Evolutionary conservation across 1,140 invertebrate species (phyloP).

Genomic region (Capitella teleta): DNA sequence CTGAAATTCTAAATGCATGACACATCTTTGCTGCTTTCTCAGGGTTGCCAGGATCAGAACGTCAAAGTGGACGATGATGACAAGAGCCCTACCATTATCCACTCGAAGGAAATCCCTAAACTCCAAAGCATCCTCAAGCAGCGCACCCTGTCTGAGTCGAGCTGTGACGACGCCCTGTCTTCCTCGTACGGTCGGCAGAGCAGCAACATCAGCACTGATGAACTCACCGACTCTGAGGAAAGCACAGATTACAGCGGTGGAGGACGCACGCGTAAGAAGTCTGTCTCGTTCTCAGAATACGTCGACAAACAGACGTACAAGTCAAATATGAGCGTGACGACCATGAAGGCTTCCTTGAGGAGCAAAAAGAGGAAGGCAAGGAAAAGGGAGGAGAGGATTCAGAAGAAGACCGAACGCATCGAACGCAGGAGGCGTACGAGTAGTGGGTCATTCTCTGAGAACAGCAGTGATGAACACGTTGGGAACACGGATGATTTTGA

Average conservation of each 20-base stretch:
- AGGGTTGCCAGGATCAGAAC: no score
- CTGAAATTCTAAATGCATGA: no score
- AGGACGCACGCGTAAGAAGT: constrained; percentile 15
- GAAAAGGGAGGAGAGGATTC: constrained; percentile 25
- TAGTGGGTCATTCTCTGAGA: neutral
- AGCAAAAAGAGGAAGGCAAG: constrained; percentile 27
- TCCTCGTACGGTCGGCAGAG: constrained; percentile 3
- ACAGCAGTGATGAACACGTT: constrained; percentile 3
- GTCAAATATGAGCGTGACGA: constrained; percentile 22
- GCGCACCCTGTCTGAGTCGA: constrained; percentile 37
- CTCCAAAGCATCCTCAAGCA: constrained; percentile 38
- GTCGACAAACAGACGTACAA: constrained; percentile 33
- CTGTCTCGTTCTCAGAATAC: constrained; percentile 34
- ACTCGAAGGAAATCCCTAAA: no score
- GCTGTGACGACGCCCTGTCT: constrained; percentile 20
- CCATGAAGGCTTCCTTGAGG: constrained; percentile 32
- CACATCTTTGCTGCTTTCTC: no score
- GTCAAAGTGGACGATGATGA: no score
- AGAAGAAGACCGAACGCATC: neutral
- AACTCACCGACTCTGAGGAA: constrained; percentile 5
- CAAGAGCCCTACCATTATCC: no score
- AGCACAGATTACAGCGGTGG: neutral
- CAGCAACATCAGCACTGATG: constrained; percentile 15
- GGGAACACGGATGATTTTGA: neutral
- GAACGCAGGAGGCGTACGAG: neutral